Percentiles rank a stretch among this genome's conserved stretches.
These are phyloP conservation scores for Macaria liturata DNA, from an alignment of 2,888 invertebrate genomes.

Conservation along the genomic window DNA sequence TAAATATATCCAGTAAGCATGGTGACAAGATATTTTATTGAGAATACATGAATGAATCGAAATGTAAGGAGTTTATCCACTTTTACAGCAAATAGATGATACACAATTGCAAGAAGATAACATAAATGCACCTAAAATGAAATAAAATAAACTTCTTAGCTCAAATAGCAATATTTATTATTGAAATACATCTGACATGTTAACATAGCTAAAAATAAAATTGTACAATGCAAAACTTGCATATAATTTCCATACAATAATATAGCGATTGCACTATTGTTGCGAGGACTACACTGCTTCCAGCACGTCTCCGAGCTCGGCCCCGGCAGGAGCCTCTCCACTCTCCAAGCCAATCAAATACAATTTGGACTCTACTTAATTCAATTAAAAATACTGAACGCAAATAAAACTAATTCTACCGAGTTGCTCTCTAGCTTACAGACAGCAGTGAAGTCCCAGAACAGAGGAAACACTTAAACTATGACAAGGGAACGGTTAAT, in stretches of 20 bases:
- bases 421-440: conserved; percentile 43
- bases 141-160: conserved; percentile 73
- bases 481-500: conserved; percentile 56
- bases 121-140: conserved; percentile 68
- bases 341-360: conserved; percentile 55
- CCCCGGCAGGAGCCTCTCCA: conserved; percentile 38
- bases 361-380: conserved; percentile 70
- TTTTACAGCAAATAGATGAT: conserved; percentile 43
- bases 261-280: conserved; percentile 81
- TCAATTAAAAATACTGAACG: conserved; percentile 72
- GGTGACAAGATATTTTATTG: conserved; percentile 42
- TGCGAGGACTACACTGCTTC: conserved; percentile 80
- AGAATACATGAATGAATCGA: conserved; percentile 43
- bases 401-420: conserved; percentile 74
- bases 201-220: conserved; percentile 78
- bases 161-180: conserved; percentile 78
- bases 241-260: conserved; percentile 70
- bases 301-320: conserved; percentile 65
- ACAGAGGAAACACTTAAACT: conserved; percentile 58
- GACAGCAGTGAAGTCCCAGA: conserved; percentile 61
- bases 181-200: conserved; percentile 75
- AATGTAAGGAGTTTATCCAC: conserved; percentile 39
- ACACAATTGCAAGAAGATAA: conserved; percentile 48
- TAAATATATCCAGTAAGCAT: conserved; percentile 53
- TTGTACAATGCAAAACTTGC: conserved; percentile 80